Evolutionary conservation across 2,113 vertebrate genomes (phyloP), one percentile per base, ranked within the genome.

Genomic region (Myotis davidii): DNA sequence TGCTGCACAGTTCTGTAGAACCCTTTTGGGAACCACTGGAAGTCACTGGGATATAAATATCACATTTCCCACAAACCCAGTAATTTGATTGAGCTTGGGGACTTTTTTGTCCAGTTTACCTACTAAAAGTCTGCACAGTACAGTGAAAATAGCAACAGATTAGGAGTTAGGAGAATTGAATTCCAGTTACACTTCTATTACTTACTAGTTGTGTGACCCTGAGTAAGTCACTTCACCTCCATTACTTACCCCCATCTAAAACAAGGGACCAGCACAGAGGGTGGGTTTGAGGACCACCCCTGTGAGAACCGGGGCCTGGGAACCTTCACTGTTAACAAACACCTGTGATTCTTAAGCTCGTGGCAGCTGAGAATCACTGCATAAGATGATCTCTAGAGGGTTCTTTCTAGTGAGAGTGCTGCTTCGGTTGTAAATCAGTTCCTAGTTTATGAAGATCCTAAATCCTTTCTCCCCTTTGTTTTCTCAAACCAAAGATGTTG

Each of bases 101-200:
- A 76, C 48, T 20, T 90, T 88, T 73, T 70, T 45, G 54, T 42
- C 48, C 27, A 65, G 48, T 94, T 52, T 83, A 93, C 50, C 77
- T 64, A 69, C 29, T 73, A 56, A 92, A 90, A 93, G 23, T 84
- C 48, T 79, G 61, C 69, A 83, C 3, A 69, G 14, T 48, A 82
- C 65, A 89, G 59, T 61, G 48, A 94, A 95, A 95, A 91, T 3
- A 84, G 72, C 4, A 93, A 79, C 16, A 72, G 39, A 69, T 88
- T n/a, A 88, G 56, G 59, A 91, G 64, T 76, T 14, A 11, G 48
- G 9, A 85, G 88, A 91, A 77, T 3, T 76, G 73, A 85, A 79
- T 59, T 96, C 65, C 27, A 84, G 48, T n/a, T 82, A 37, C 9
- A 39, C 81, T 90, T 90, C 73, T 91, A 42, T 74, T 56, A 32